Conservation (phyloP, 2,888 invertebrate genomes). For the Cactoblastis cactorum region DNA sequence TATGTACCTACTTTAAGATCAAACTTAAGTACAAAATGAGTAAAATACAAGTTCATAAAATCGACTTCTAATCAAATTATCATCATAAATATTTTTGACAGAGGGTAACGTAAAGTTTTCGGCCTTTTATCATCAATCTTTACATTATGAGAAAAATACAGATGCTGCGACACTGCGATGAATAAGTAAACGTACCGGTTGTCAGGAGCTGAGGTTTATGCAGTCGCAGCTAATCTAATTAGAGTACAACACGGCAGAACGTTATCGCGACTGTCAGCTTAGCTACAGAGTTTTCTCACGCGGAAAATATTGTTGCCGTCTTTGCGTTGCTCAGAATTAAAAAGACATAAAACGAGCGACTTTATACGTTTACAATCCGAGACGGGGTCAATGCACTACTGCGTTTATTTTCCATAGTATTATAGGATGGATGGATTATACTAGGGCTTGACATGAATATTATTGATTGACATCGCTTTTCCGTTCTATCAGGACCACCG, state of each 20-base stretch:
- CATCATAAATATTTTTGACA: constrained; percentile 10
- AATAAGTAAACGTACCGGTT: constrained; percentile 27
- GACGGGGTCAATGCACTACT: constrained; percentile 39
- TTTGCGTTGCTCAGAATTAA: constrained; percentile 41
- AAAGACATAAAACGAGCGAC: constrained; percentile 39
- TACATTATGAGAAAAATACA: not conserved
- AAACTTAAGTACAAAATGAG: not conserved
- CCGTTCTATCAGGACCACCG: constrained; percentile 25
- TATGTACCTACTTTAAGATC: not conserved
- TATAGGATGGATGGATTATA: constrained; percentile 41
- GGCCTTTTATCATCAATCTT: constrained; percentile 11
- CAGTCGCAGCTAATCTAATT: constrained; percentile 52
- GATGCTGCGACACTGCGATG: constrained; percentile 4
- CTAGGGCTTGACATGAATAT: constrained; percentile 41
- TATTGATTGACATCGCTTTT: constrained; percentile 61
- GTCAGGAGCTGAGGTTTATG: constrained; percentile 31
- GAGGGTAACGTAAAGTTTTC: constrained; percentile 10
- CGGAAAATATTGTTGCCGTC: constrained; percentile 54
- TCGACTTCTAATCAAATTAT: constrained; percentile 13
- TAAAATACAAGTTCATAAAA: constrained; percentile 8
- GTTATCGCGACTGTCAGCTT: constrained; percentile 55
- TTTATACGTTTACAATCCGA: constrained; percentile 11
- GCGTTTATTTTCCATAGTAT: constrained; percentile 25
- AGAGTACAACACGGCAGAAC: constrained; percentile 45
- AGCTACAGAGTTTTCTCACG: constrained; percentile 45